Evolutionary conservation across 2,888 invertebrate genomes (phyloP).

Genomic region (Cheiracanthium punctorium): DNA sequence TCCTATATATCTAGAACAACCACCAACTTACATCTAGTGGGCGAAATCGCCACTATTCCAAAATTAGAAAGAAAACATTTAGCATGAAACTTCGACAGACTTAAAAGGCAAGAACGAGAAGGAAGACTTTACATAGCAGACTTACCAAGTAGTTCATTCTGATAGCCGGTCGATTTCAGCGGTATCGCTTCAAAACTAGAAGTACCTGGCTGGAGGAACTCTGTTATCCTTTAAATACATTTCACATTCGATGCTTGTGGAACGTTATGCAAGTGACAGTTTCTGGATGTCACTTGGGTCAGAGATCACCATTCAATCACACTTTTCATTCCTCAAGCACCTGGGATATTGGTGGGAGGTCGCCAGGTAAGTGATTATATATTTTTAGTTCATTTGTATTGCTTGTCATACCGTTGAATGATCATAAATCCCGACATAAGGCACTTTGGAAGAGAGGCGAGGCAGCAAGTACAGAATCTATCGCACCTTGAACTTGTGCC

Average conservation of each 20-base stretch:
- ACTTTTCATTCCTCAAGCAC: background rate
- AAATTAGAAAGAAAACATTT: too few relatives aligned
- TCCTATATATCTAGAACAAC: too few relatives aligned
- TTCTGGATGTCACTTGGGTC: background rate
- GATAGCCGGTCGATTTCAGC: background rate
- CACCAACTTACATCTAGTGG: too few relatives aligned
- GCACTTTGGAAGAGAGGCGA: too few relatives aligned
- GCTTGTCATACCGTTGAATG: background rate
- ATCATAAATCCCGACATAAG: background rate
- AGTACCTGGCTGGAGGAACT: background rate
- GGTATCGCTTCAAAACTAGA: background rate
- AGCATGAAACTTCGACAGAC: too few relatives aligned
- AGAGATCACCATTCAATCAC: constrained; percentile 13
- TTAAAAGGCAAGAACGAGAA: too few relatives aligned
- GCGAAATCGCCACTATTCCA: too few relatives aligned
- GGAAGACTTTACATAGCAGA: too few relatives aligned
- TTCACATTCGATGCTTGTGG: background rate
- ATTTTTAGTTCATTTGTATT: background rate
- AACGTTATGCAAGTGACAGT: background rate
- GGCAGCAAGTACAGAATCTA: background rate
- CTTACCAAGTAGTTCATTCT: background rate
- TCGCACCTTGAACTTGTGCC: background rate
- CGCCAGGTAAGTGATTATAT: background rate
- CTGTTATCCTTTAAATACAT: background rate
- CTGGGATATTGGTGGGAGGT: background rate